phyloP scores from a whole-genome alignment of 2,797 vertebrate genomes.

The Okamejei kenojei region DNA sequence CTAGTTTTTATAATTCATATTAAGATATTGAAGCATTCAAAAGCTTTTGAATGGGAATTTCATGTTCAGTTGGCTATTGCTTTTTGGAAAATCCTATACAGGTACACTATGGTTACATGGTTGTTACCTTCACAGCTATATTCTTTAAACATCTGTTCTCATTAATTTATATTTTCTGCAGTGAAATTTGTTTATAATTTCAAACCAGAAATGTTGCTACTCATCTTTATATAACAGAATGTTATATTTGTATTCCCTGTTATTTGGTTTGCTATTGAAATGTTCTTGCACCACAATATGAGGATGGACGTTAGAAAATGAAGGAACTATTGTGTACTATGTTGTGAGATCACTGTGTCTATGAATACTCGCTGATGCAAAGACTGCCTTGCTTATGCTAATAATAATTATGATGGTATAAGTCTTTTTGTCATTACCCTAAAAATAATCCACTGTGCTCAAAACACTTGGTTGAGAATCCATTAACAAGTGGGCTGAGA shows the following conservation, averaged over 20 bases:
- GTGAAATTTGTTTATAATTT: not conserved
- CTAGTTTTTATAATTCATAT: not conserved
- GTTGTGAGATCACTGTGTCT: conserved; percentile 18
- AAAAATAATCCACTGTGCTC: not conserved
- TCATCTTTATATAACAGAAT: not conserved
- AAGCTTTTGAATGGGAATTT: not conserved
- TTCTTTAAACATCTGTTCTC: not conserved
- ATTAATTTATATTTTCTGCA: not conserved
- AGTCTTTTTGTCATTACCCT: not conserved
- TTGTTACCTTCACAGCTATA: not conserved
- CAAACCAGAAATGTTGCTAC: not conserved
- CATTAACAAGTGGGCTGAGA: not conserved
- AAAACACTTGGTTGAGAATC: not conserved
- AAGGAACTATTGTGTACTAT: conserved; percentile 28
- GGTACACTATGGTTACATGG: not conserved
- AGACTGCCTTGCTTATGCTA: not conserved
- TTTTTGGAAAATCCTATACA: not conserved
- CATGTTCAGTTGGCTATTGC: not conserved
- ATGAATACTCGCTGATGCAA: not conserved
- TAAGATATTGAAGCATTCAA: not conserved
- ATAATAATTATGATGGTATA: not conserved
- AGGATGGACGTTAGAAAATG: not conserved
- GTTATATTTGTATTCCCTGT: conserved; percentile 10
- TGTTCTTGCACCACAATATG: not conserved
- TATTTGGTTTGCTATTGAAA: not conserved